Conservation (phyloP, 2,113 vertebrate species). For the Eolophus roseicapilla region DNA sequence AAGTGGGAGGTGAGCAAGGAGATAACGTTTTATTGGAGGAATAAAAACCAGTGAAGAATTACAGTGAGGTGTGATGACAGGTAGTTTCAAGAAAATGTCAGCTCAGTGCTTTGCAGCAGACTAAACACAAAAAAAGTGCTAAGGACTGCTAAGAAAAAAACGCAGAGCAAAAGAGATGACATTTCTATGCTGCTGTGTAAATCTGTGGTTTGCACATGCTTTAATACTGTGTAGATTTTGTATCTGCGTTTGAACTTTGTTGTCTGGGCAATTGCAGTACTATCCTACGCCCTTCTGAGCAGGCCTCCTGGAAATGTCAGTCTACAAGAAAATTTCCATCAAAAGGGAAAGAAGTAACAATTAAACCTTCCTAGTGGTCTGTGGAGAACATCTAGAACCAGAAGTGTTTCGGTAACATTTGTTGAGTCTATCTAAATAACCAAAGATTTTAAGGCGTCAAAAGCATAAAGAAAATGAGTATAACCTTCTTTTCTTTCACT, state of each 20-base stretch:
- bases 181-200: not conserved
- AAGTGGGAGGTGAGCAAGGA: not conserved
- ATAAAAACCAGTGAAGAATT: not conserved
- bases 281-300: not conserved
- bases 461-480: not conserved
- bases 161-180: not conserved
- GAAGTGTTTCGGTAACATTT: not conserved
- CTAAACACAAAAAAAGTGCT: not conserved
- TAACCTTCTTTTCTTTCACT: not conserved
- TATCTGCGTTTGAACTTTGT: not conserved
- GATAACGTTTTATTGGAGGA: not conserved
- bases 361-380: not conserved
- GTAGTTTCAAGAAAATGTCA: not conserved
- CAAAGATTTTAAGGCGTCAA: not conserved
- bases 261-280: not conserved
- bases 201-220: not conserved
- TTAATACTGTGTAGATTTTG: fast-evolving
- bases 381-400: not conserved
- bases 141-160: not conserved
- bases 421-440: not conserved
- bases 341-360: not conserved
- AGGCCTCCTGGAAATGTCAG: not conserved
- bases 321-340: not conserved
- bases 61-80: not conserved
- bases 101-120: not conserved